A percentile compares a stretch with the other conserved stretches of the same genome.
These are phyloP conservation scores for Gymnocypris eckloni DNA, from an alignment of 2,797 vertebrate species.

Conservation along the genomic window DNA sequence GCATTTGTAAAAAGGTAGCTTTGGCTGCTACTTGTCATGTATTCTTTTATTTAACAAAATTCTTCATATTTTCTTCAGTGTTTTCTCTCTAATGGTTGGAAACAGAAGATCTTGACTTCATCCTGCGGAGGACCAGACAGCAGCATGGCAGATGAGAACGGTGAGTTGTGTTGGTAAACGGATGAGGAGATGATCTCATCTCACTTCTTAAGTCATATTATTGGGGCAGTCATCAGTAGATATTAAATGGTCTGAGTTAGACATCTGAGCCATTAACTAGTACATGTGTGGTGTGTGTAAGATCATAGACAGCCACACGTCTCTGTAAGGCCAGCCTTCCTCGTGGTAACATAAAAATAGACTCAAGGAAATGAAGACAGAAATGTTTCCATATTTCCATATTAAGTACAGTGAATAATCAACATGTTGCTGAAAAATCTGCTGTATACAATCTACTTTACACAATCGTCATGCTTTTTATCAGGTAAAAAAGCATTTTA, in stretches of 20 bases:
- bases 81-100: slow-evolving; percentile 11
- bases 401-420: not conserved
- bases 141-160: slow-evolving; percentile 53
- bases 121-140: slow-evolving; percentile 31
- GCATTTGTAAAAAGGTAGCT: not conserved
- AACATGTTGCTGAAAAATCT: not conserved
- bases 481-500: not conserved
- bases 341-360: slow-evolving; percentile 46
- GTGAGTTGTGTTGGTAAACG: slow-evolving; percentile 15
- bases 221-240: not conserved
- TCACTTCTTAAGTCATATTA: not conserved
- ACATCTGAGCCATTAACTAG: not conserved
- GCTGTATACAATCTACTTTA: not conserved
- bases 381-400: not conserved
- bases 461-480: not conserved
- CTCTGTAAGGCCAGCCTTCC: not conserved
- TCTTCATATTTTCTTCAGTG: not conserved
- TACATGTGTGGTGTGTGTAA: not conserved
- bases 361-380: slow-evolving; percentile 16
- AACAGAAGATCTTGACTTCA: slow-evolving; percentile 4
- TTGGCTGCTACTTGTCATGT: not conserved
- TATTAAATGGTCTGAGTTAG: slow-evolving; percentile 27
- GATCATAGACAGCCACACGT: not conserved
- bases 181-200: slow-evolving; percentile 2
- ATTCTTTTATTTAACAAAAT: not conserved